phyloP scores from a whole-genome alignment of 92 coral and sea anemone species.

The Palythoa grandiflora region DNA sequence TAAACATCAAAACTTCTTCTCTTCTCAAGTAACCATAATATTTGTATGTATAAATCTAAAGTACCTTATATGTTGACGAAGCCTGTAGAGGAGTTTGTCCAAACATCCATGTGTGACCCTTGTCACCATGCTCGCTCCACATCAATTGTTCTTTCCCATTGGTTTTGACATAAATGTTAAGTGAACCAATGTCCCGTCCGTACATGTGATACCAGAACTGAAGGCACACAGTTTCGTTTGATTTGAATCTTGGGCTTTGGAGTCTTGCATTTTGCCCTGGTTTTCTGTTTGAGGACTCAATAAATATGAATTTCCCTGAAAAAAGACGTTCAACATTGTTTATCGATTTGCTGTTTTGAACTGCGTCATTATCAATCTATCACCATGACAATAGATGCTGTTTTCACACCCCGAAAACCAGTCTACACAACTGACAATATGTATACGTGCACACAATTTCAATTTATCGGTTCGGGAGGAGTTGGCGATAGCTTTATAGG shows the following conservation, averaged over 20 bases:
- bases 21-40: not conserved
- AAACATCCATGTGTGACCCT: conserved; percentile 23
- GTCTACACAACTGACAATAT: no score
- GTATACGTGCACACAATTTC: no score
- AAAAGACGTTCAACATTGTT: not conserved
- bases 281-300: conserved; percentile 64
- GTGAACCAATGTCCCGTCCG: conserved; percentile 59
- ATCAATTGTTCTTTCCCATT: not conserved
- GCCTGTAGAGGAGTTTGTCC: conserved; percentile 21
- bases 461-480: no score
- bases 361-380: not conserved
- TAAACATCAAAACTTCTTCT: no score
- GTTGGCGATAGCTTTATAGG: no score
- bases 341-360: not conserved
- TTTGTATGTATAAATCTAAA: not conserved
- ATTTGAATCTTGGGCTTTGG: conserved; percentile 57
- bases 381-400: no score
- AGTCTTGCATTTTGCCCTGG: conserved; percentile 63
- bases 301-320: conserved; percentile 56
- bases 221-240: conserved; percentile 54
- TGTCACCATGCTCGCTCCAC: conserved; percentile 16
- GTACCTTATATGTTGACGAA: conserved; percentile 22
- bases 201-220: conserved; percentile 82
- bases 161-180: conserved; percentile 47
- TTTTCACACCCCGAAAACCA: no score